Conservation (phyloP, 2,797 vertebrate genomes). For the Otus scops region DNA sequence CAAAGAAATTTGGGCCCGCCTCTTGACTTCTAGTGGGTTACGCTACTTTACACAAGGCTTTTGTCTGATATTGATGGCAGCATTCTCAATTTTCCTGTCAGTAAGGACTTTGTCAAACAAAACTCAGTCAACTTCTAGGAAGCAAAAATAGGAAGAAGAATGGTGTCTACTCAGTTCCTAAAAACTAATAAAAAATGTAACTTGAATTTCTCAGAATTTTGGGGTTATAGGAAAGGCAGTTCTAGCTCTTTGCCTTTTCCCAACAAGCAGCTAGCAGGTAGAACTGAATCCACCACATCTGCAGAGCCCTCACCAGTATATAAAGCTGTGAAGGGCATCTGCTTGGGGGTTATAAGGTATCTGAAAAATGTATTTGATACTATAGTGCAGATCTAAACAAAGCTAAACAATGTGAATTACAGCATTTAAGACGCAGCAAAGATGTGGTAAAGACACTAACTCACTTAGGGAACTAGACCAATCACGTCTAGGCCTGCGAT, state of each 20-base stretch:
- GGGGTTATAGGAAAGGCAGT: not conserved
- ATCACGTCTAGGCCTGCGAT: not conserved
- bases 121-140: not conserved
- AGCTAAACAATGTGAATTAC: not conserved
- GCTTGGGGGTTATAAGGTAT: not conserved
- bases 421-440: not conserved
- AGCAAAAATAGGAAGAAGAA: not conserved
- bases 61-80: not conserved
- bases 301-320: not conserved
- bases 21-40: not conserved
- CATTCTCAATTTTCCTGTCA: not conserved
- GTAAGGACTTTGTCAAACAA: not conserved
- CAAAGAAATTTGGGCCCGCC: not conserved
- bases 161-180: not conserved
- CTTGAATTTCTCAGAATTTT: not conserved
- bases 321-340: not conserved
- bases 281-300: not conserved
- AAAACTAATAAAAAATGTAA: not conserved
- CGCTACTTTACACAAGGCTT: not conserved
- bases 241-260: not conserved
- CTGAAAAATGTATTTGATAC: not conserved
- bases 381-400: not conserved
- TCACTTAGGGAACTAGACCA: not conserved
- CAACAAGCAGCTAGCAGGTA: not conserved
- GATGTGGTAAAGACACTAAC: not conserved